Percentiles rank a stretch among this genome's conserved stretches.
These are phyloP conservation scores for Osedax fenrisi DNA, from an alignment of 2,888 invertebrate species.

Conservation along the genomic window DNA sequence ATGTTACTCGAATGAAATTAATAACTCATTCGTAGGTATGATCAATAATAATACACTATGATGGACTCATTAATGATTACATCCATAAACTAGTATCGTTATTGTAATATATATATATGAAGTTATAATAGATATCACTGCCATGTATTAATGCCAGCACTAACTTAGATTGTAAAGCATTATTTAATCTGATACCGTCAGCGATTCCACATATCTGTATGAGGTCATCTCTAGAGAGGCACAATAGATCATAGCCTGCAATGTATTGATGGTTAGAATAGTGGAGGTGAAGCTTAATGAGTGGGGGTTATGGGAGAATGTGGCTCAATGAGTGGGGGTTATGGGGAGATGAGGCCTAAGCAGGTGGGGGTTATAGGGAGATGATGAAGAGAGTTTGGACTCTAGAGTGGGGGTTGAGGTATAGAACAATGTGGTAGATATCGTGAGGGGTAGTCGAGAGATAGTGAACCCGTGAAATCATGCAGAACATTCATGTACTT, in stretches of 20 bases:
- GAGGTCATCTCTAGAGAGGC: slow-evolving; percentile 76
- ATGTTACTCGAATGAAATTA: too few relatives aligned
- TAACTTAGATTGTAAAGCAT: slow-evolving; percentile 57
- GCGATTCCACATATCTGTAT: slow-evolving; percentile 85
- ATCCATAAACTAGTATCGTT: too few relatives aligned
- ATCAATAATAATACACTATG: too few relatives aligned
- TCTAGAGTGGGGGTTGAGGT: too few relatives aligned
- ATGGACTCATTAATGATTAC: too few relatives aligned
- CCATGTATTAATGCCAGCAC: too few relatives aligned
- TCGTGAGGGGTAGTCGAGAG: too few relatives aligned
- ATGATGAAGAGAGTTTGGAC: neutral
- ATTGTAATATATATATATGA: too few relatives aligned
- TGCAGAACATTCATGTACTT: slow-evolving; percentile 66
- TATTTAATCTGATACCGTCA: slow-evolving; percentile 82
- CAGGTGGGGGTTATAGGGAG: neutral
- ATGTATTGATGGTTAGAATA: neutral
- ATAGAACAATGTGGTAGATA: too few relatives aligned
- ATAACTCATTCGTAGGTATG: too few relatives aligned
- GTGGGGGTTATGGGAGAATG: neutral
- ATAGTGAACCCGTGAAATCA: slow-evolving; percentile 63
- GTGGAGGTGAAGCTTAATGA: neutral
- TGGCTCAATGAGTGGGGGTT: neutral
- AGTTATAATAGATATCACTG: too few relatives aligned
- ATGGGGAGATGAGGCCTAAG: neutral
- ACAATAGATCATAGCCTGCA: slow-evolving; percentile 63